Percentiles rank a stretch among this genome's conserved stretches.
Conservation (phyloP, 1,140 invertebrate species). For the Drosophila grimshawi region DNA sequence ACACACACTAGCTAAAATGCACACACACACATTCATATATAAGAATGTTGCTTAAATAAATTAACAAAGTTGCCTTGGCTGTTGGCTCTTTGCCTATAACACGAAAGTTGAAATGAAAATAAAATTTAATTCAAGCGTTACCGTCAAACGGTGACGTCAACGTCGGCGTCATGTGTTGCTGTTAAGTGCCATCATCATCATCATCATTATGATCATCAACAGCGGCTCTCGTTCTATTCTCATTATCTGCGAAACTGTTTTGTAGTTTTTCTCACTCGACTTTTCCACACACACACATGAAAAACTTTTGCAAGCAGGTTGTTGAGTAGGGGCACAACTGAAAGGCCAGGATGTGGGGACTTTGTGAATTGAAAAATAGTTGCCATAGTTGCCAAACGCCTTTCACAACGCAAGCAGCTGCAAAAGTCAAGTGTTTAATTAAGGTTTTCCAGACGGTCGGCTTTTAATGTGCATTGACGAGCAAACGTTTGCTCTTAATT, state of each 20-base stretch:
- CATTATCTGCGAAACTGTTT: slow-evolving; percentile 53
- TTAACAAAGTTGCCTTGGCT: slow-evolving; percentile 66
- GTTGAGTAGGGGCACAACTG: slow-evolving; percentile 4
- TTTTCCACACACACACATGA: slow-evolving; percentile 29
- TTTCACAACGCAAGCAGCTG: slow-evolving; percentile 23
- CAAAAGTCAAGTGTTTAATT: slow-evolving; percentile 65
- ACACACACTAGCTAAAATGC: neutral
- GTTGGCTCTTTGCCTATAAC: slow-evolving; percentile 64
- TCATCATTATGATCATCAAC: slow-evolving; percentile 7
- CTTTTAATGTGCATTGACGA: slow-evolving; percentile 56
- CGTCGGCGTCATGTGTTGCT: slow-evolving; percentile 59
- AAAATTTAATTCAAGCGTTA: slow-evolving; percentile 66
- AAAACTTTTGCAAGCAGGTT: slow-evolving; percentile 37
- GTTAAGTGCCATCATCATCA: slow-evolving; percentile 60
- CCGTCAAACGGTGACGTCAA: slow-evolving; percentile 3
- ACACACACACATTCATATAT: slow-evolving; percentile 13
- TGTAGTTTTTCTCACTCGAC: slow-evolving; percentile 48
- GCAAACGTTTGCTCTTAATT: slow-evolving; percentile 44
- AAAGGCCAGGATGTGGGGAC: slow-evolving; percentile 4
- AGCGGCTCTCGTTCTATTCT: slow-evolving; percentile 38
- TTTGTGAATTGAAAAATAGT: slow-evolving; percentile 59
- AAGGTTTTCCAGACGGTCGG: slow-evolving; percentile 53
- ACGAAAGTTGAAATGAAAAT: slow-evolving; percentile 67
- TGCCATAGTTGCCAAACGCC: slow-evolving; percentile 38
- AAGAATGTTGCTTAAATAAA: slow-evolving; percentile 64